Base-by-base conservation (phyloP, 2,888 invertebrate species). In the Caenorhabditis doughertyi region DNA sequence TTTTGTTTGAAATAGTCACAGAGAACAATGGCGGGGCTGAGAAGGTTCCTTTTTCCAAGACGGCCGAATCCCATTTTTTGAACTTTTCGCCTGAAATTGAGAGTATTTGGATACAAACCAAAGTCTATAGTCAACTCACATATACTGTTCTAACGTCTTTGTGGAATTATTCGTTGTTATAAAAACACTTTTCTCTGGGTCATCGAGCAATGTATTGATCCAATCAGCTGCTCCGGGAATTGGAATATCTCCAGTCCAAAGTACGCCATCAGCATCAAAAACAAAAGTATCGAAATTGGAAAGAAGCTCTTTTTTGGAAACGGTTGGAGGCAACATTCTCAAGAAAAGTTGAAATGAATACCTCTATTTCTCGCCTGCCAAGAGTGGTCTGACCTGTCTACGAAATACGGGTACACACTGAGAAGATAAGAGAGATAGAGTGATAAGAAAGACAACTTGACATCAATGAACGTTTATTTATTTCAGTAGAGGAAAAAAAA, bases 91-190 rank as follows among this genome's bases (percentile, higher is more conserved):
- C 95, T 94, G 93, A 95, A 95, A 81, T n/a, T 29, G 2, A 39
- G 18, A 32, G 4, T 32, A n/a, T n/a, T n/a, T n/a, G n/a, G n/a
- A n/a, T n/a, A n/a, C n/a, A n/a, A n/a, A n/a, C n/a, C n/a, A n/a
- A n/a, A n/a, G n/a, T n/a, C n/a, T n/a, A n/a, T n/a, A n/a, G n/a
- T n/a, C n/a, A n/a, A 64, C 81, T 81, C 39, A 77, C 29, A 95
- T 94, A 92, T 96, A 95, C 85, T 96, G 95, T 70, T 94, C 93
- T 72, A 96, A 94, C 9, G 95, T 94, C 92, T 95, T 96, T 0
- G 96, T 95, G 9, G 96, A 96, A 93, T 97, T 97, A 91, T 97
- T 97, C 25, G 97, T 97, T 5, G 96, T 95, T 92, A 95, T 96
- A 92, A 95, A 95, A 79, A 97, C 94, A 90, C 94, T 94, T 92